These are phyloP conservation scores for Acanthurus leucopareius DNA, from an alignment of 2,797 vertebrate genomes.

Conservation along the genomic window DNA sequence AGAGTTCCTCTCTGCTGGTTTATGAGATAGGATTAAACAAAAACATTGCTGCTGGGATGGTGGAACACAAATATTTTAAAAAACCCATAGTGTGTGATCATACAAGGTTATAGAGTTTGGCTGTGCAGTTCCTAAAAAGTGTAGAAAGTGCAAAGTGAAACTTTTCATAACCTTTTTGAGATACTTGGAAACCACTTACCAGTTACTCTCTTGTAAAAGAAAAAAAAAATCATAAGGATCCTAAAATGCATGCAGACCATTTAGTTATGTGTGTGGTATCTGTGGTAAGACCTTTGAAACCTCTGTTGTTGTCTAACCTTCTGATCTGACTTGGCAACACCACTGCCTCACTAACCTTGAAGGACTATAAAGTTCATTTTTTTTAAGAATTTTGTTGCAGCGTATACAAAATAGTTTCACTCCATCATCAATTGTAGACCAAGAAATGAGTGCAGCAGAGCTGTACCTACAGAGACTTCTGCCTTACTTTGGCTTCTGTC, in stretches of 20 bases:
- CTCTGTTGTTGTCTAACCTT: background rate
- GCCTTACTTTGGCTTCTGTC: too few species aligned
- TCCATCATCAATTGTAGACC: too few species aligned
- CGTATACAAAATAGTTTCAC: too few species aligned
- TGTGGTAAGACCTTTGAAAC: background rate
- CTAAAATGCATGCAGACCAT: background rate
- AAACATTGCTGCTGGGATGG: slow-evolving; percentile 49
- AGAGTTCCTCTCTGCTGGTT: slow-evolving; percentile 34
- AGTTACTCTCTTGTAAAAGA: background rate
- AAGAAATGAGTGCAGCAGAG: too few species aligned
- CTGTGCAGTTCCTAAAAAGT: slow-evolving; percentile 16
- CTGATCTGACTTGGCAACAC: background rate
- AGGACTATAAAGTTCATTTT: too few species aligned
- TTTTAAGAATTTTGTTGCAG: too few species aligned
- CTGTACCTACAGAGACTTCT: too few species aligned
- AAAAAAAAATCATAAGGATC: background rate
- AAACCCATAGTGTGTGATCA: slow-evolving; percentile 41
- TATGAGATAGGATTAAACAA: slow-evolving; percentile 44
- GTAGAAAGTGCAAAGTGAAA: slow-evolving; percentile 4
- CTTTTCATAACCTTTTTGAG: background rate
- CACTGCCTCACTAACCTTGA: too few species aligned
- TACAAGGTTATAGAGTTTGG: slow-evolving; percentile 31
- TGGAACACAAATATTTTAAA: slow-evolving; percentile 24
- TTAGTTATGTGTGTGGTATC: background rate
- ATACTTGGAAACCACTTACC: background rate